Base-by-base conservation (phyloP, 2,888 invertebrate genomes). In the Halocaridina rubra region DNA sequence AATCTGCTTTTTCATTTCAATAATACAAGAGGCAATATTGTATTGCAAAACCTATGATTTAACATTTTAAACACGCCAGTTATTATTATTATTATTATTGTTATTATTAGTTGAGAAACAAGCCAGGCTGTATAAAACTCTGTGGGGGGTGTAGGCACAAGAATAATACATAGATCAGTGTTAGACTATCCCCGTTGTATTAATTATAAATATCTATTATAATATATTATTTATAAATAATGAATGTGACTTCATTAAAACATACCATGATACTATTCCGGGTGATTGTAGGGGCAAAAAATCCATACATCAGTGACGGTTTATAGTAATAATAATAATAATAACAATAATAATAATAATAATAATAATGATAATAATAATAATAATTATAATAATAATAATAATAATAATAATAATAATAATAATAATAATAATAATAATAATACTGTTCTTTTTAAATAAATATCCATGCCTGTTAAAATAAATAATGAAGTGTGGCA, bases 351-450 rank as follows among this genome's bases (percentile, higher is more conserved):
- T 8, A 24, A 24, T 69, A 27, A 8, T 8, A 8, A 27, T 24
- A 27, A 13, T 8, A 69, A 5, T 27, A 27, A 27, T 19, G 5
- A 69, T 19, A 69, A 69, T 69, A 69, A 69, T 69, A 69, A 27
- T 69, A 69, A 69, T 69, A 69, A 69, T 69, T 24, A 69, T 69
- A 69, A 69, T 69, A 27, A 69, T 69, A 69, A 69, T 69, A 69
- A 69, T 69, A 69, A 69, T 69, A 69, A 69, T 69, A 69, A 69
- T 69, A 69, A 69, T 69, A 69, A 69, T 69, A 69, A 69, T 69
- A 69, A 69, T 69, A 69, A 69, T 69, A 69, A 69, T 27, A 69
- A 69, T 69, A 69, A 69, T 69, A 69, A 69, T 69, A 69, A 69
- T 69, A 69, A 27, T 69, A n/a, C n/a, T n/a, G n/a, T n/a, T n/a